Conservation (phyloP, 2,888 invertebrate genomes). For the Cheilosia variabilis region DNA sequence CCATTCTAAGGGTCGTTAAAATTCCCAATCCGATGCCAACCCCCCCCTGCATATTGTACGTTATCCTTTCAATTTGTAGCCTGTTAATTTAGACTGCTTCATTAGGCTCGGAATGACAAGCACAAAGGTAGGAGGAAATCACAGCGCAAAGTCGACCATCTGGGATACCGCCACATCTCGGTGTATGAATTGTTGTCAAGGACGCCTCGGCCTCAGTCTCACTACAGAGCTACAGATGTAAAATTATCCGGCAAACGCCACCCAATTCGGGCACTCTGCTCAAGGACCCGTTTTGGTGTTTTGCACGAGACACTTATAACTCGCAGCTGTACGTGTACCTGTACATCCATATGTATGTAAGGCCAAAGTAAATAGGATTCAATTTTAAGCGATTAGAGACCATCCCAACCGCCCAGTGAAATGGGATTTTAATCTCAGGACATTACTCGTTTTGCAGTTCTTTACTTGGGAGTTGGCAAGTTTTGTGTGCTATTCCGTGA, state of each 20-base stretch:
- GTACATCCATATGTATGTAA: constrained; percentile 4
- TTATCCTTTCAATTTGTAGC: constrained; percentile 56
- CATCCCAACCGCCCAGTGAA: constrained; percentile 28
- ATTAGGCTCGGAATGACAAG: constrained; percentile 31
- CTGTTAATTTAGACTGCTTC: constrained; percentile 66
- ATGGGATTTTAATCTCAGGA: constrained; percentile 75
- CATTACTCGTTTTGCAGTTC: constrained; percentile 62
- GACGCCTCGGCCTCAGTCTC: constrained; percentile 16
- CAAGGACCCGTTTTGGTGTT: constrained; percentile 21
- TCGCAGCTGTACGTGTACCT: background rate
- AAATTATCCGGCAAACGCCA: constrained; percentile 40
- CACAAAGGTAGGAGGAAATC: constrained; percentile 6
- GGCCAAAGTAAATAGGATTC: constrained; percentile 53
- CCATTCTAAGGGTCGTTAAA: constrained; percentile 52
- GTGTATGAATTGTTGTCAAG: constrained; percentile 56
- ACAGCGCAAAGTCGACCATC: constrained; percentile 38
- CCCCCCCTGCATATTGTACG: background rate
- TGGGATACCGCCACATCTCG: constrained; percentile 1
- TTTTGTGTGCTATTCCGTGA: constrained; percentile 40
- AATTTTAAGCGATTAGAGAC: constrained; percentile 67
- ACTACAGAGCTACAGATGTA: constrained; percentile 20
- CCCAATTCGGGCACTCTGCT: background rate
- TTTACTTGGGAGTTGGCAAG: constrained; percentile 31
- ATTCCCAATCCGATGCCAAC: constrained; percentile 33
- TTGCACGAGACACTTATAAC: constrained; percentile 1